Evolutionary conservation across 2,888 invertebrate genomes (phyloP), one percentile per base, ranked within the genome.

Genomic region (Nomada lathburiana): DNA sequence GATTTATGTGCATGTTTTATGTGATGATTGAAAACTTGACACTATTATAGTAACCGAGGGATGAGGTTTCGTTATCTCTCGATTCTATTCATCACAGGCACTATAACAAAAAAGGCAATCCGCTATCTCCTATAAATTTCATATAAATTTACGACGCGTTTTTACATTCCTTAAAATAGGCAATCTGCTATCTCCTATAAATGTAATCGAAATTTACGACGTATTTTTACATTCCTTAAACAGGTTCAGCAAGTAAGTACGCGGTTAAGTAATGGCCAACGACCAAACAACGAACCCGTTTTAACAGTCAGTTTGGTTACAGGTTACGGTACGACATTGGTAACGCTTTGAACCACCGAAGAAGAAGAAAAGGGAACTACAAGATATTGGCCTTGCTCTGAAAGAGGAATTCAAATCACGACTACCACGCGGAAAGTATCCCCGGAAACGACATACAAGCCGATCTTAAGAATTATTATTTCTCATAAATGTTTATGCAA

Each of bases 241-340:
- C 50, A 13, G 11, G 44, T 72, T 55, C 16, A 5, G 11, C 20
- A 18, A 69, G n/a, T 18, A 23, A 42, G 13, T 26, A 10, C 2
- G 16, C 20, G 44, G 16, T 62, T 44, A 62, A 44, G 29, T 75
- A 75, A 70, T 53, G 0, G 7, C 36, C 55, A 7, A 23, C 16
- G 59, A 42, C 42, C 52, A 60, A 20, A 52, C 7, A 7, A 20
- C n/a, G 23, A 74, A 52, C 60, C 23, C 71, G 59, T 36, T 47
- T 16, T n/a, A 69, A 74, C 23, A 62, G 50, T 62, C 18, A 2
- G 36, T 47, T 60, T n/a, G 36, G 50, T 36, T 36, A 60, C 60
- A 60, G 36, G 36, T 36, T 36, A 36, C 36, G 36, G 50, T 59
- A 11, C n/a, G n/a, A 10, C 47, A 13, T 9, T 9, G 13, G 44